These are phyloP conservation scores for Chlorodrepanis virens DNA, from an alignment of 2,113 vertebrate genomes.

Conservation along the genomic window DNA sequence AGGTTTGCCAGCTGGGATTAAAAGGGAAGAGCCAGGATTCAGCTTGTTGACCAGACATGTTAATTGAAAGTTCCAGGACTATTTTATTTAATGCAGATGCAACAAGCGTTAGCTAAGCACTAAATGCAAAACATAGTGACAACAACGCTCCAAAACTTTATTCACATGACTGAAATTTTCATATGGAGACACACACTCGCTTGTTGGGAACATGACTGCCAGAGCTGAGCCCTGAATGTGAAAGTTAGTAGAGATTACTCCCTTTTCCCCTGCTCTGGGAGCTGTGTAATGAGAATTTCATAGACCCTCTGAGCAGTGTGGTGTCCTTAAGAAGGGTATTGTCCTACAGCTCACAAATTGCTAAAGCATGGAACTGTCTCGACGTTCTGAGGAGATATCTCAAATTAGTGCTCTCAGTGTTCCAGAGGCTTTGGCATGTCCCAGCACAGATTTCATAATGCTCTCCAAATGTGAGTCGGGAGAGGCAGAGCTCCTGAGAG, in stretches of 20 bases:
- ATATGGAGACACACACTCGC: background rate
- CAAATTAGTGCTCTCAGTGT: background rate
- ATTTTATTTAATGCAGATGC: background rate
- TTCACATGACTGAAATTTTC: background rate
- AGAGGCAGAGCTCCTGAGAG: conserved; percentile 18
- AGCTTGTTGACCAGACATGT: background rate
- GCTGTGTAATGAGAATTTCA: background rate
- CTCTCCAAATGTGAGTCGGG: background rate
- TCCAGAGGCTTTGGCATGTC: background rate
- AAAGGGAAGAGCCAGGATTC: background rate
- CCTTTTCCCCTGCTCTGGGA: background rate
- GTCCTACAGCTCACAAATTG: background rate
- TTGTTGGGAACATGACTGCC: background rate
- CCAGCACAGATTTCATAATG: conserved; percentile 11
- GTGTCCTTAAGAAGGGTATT: background rate
- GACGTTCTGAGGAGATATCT: background rate
- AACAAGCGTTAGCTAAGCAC: background rate
- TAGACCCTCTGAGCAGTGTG: background rate
- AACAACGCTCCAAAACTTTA: background rate
- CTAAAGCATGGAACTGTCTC: background rate
- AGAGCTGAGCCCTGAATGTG: background rate
- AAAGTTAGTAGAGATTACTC: background rate
- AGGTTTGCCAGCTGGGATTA: background rate
- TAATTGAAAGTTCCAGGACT: background rate
- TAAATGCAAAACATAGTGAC: background rate